Evolutionary conservation across 2,888 invertebrate species (phyloP), one percentile per base, ranked within the genome.

Genomic region (Punctoribates punctum): DNA sequence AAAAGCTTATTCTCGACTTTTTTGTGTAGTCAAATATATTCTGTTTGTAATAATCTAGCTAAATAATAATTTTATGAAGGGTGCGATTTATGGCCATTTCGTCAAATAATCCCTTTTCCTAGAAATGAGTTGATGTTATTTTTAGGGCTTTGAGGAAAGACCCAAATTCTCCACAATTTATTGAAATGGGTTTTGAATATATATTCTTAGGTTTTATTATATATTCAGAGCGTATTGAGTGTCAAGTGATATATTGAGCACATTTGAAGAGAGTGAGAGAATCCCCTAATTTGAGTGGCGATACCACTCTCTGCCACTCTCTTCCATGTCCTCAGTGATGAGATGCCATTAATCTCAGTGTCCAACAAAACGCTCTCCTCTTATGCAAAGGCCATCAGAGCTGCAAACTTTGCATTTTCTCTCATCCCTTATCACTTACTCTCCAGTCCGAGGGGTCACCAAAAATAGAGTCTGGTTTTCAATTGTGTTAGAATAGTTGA

Each of bases 171-270:
- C 29, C 23, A 57, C n/a, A 25, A 23, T 57, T 57, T 23, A 23
- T 57, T 20, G 25, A 57, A 57, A 57, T 57, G 57, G 25, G 4
- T 62, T 62, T 62, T 62, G 62, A 62, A 57, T 57, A 57, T 57
- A 57, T 57, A 23, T 62, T 62, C 25, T 62, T 62, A 62, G 13
- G 2, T 3, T 27, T 60, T 13, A 15, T 27, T 60, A 60, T 60
- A 60, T 60, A 60, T 60, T 60, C 20, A 20, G 27, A 23, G 62
- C 4, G 42, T 42, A 70, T 38, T 38, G 42, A 20, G 20, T 70
- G 70, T 70, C 70, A 23, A 70, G 70, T 70, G 70, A 70, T 70
- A 70, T 70, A 70, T 70, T 70, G 46, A 70, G 70, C 11, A 20
- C 70, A 70, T 70, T 70, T 38, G 2, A 57, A 25, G 42, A 42